Percentiles rank a stretch among this genome's conserved stretches.
These are phyloP conservation scores for Mactromeris polynyma DNA, from an alignment of 2,888 invertebrate species.

Conservation along the genomic window DNA sequence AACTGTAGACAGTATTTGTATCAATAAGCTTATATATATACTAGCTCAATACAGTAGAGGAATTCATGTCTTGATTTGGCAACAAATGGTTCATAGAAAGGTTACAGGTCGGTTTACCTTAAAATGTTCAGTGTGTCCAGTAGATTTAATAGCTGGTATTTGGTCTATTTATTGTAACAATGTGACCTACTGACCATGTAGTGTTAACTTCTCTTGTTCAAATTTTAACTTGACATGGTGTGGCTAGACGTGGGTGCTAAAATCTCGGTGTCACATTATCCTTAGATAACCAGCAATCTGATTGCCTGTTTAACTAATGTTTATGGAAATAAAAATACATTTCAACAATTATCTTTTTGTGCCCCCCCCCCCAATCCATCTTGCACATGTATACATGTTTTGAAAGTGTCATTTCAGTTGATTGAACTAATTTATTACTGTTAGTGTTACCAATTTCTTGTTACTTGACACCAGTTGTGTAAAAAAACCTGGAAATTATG, in stretches of 20 bases:
- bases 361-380: too few species aligned
- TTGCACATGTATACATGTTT: neutral
- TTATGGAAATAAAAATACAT: too few species aligned
- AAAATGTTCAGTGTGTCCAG: neutral
- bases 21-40: neutral
- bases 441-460: neutral
- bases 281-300: too few species aligned
- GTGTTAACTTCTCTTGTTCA: neutral
- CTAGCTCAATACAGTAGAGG: neutral
- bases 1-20: neutral
- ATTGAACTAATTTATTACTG: neutral
- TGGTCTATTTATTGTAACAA: neutral
- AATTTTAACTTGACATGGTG: neutral
- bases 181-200: neutral
- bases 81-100: neutral
- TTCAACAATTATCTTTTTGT: too few species aligned
- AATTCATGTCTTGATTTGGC: neutral
- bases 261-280: too few species aligned
- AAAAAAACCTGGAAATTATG: neutral
- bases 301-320: too few species aligned
- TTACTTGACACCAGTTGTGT: neutral
- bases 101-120: neutral
- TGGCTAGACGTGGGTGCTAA: too few species aligned
- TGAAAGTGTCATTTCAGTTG: neutral
- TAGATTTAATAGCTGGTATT: neutral